Conservation (phyloP, 2,888 invertebrate genomes). For the Spodoptera littoralis region DNA sequence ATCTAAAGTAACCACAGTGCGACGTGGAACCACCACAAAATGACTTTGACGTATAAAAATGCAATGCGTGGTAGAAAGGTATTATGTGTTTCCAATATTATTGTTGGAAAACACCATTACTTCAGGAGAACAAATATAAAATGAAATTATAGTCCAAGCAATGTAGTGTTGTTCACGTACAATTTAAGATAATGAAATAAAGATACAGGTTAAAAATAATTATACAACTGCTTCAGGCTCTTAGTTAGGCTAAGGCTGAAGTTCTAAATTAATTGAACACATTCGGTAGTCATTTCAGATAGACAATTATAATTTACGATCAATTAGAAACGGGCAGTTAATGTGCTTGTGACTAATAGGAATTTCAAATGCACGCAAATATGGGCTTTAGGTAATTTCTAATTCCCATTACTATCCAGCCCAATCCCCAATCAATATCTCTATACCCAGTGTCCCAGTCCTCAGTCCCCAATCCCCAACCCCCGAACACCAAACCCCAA, state of each 20-base stretch:
- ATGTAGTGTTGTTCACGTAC: too few species aligned
- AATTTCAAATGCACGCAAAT: neutral
- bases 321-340: neutral
- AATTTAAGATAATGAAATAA: too few species aligned
- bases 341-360: neutral
- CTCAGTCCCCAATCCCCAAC: too few species aligned
- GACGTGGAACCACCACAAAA: constrained; percentile 40
- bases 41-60: constrained; percentile 26
- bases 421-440: too few species aligned
- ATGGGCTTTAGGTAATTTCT: neutral
- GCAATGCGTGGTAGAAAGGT: constrained; percentile 43
- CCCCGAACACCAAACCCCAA: too few species aligned
- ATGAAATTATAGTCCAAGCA: too few species aligned
- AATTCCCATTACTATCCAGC: neutral
- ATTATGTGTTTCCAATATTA: too few species aligned
- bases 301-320: neutral
- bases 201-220: too few species aligned
- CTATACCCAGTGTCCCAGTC: too few species aligned
- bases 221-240: too few species aligned
- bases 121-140: too few species aligned
- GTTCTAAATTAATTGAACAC: constrained; percentile 7
- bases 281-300: neutral
- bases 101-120: too few species aligned
- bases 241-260: neutral
- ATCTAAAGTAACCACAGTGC: constrained; percentile 34